Base-by-base conservation (phyloP, 2,113 vertebrate genomes). In the Grus americana region DNA sequence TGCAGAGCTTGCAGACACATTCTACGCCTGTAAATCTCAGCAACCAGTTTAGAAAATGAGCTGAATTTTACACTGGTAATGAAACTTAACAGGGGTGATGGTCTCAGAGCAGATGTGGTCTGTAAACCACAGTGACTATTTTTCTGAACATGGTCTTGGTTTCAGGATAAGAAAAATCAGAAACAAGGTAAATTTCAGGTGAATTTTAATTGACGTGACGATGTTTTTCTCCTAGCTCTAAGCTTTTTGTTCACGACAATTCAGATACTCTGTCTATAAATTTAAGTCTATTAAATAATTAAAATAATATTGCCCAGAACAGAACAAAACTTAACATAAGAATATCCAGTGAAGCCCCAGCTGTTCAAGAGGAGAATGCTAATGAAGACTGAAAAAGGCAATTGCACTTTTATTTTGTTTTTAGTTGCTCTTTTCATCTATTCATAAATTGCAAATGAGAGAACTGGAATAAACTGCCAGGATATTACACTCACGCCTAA, bases 301-400 rank as follows among this genome's bases (percentile, higher is more conserved):
- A 75, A 89, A 91, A 76, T 73, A 72, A 76, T 72, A 87, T 65
- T 87, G 44, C 40, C 34, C 72, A 86, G 27, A 90, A 80, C 46
- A 91, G 65, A 96, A 65, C 44, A 96, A 96, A 92, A 75, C 38
- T 72, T 83, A 80, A 66, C 67, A 85, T 71, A 67, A 76, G 65
- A 94, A 73, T 92, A 96, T 75, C 32, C 65, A 95, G 68, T 49
- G 46, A 94, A 85, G 68, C 21, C 86, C 94, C 95, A 95, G 95
- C 94, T 97, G 95, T 79, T 95, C 78, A 89, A 91, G 55, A 91
- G 71, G 42, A 94, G 88, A 95, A 96, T 89, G 88, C 47, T 92
- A 97, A 95, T 95, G 83, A 95, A 96, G 75, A 93, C 62, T 87
- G 80, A 58, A 79, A 96, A 95, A 92, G 83, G 88, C 93, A 95